These are phyloP conservation scores for Chelmon rostratus DNA, from an alignment of 2,797 vertebrate species.

Conservation along the genomic window DNA sequence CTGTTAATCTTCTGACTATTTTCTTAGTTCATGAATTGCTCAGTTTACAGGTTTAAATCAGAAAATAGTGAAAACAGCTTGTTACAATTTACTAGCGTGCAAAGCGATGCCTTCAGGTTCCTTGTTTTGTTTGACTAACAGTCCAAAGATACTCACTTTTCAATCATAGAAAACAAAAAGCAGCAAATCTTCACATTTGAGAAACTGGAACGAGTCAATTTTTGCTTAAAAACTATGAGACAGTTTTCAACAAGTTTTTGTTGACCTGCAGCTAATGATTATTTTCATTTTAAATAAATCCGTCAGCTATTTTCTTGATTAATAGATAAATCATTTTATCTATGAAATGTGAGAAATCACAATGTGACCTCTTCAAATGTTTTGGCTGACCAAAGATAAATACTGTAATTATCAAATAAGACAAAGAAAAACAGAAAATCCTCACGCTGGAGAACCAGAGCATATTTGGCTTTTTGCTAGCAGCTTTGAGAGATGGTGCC, in stretches of 20 bases:
- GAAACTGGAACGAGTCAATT: neutral
- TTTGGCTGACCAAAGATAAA: neutral
- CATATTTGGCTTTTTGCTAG: neutral
- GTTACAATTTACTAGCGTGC: neutral
- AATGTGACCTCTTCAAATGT: neutral
- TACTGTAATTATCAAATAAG: neutral
- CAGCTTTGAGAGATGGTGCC: too few relatives aligned
- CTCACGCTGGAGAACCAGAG: too few relatives aligned
- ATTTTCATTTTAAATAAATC: neutral
- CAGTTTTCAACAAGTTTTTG: neutral
- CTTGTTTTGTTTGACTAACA: neutral
- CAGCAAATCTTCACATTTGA: neutral
- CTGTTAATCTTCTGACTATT: neutral
- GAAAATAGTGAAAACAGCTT: neutral
- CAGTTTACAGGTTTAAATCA: neutral
- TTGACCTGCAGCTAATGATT: neutral
- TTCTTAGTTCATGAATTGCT: neutral
- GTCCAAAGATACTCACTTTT: neutral
- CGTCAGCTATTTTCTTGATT: neutral
- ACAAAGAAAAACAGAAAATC: neutral
- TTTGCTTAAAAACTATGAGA: neutral
- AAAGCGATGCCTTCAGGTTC: too few relatives aligned
- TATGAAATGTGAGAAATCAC: neutral
- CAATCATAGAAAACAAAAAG: neutral
- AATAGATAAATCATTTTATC: neutral